phyloP scores from a whole-genome alignment of 2,797 vertebrate genomes.

The Serranus cabrilla region DNA sequence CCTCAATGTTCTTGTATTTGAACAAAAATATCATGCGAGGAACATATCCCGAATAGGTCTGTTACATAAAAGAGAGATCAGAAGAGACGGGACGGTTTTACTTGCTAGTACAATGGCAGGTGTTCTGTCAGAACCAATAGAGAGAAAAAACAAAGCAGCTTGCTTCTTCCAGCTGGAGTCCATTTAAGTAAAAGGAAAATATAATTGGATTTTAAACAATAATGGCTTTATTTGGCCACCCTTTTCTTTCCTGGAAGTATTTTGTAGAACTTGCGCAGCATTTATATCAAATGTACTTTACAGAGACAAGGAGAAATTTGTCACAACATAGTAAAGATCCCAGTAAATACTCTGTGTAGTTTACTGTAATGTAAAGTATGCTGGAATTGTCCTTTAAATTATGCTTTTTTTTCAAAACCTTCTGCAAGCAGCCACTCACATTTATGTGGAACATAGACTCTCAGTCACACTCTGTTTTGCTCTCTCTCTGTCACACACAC shows the following conservation, averaged over 20 bases:
- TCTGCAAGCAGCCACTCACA: constrained; percentile 36
- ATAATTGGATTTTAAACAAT: constrained; percentile 9
- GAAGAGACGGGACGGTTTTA: constrained; percentile 1
- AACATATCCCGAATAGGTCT: not conserved
- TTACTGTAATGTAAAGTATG: constrained; percentile 22
- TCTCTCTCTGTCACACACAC: constrained; percentile 34
- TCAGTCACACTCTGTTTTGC: constrained; percentile 48
- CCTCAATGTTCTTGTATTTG: not conserved
- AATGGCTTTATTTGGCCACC: not conserved
- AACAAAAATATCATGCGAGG: not conserved
- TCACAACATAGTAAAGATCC: constrained; percentile 10
- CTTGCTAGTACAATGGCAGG: constrained; percentile 5
- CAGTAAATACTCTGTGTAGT: not conserved
- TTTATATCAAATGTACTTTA: constrained; percentile 15
- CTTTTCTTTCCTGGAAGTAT: not conserved
- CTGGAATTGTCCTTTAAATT: constrained; percentile 18
- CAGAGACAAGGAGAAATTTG: constrained; percentile 6
- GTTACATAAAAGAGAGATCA: not conserved
- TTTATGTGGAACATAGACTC: constrained; percentile 49
- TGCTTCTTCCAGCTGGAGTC: not conserved
- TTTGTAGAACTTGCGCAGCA: not conserved
- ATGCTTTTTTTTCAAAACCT: constrained; percentile 27
- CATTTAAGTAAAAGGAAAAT: constrained; percentile 17
- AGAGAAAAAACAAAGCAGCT: not conserved
- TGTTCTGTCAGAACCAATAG: constrained; percentile 14